Base-by-base conservation (phyloP, 1,140 invertebrate genomes). In the Leptinotarsa texana region DNA sequence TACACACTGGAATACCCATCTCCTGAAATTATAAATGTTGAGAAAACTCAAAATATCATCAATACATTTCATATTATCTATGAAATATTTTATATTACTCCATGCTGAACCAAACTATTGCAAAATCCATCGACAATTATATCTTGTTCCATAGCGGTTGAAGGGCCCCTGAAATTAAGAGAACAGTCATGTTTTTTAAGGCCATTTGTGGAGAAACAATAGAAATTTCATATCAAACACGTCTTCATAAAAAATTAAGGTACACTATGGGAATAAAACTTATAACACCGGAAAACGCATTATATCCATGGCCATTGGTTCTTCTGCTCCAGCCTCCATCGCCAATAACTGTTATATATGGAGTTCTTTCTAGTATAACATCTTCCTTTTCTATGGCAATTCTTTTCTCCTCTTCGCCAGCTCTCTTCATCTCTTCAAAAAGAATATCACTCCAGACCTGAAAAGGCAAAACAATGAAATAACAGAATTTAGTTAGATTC, bases 141-240 rank as follows among this genome's bases (percentile, higher is more conserved):
- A 27, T 65, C 63, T 65, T 65, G 63, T 65, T 65, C 63, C 63
- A 65, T 65, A 21, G 63, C 63, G 21, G 63, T 65, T 65, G 63
- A 65, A 65, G 63, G 63, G 11, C 63, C 63, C 24, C 63, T 65
- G 63, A 65, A 65, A 65, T 65, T 65, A 21, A 13, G 63, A 24
- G 18, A 65, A 65, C 63, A 65, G 15, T 17, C 18, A 27, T 65
- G 63, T 65, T 65, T 24, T 33, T 21, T 65, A 24, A 21, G 15
- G 63, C 6, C 24, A n/a, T n/a, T n/a, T n/a, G n/a, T n/a, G n/a
- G n/a, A n/a, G n/a, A n/a, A n/a, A n/a, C n/a, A n/a, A n/a, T n/a
- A n/a, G n/a, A n/a, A n/a, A n/a, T n/a, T n/a, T n/a, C n/a, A n/a
- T n/a, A n/a, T n/a, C n/a, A n/a, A n/a, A n/a, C n/a, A n/a, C n/a